Conservation (phyloP, 2,113 vertebrate species). For the Lagenorhynchus albirostris region DNA sequence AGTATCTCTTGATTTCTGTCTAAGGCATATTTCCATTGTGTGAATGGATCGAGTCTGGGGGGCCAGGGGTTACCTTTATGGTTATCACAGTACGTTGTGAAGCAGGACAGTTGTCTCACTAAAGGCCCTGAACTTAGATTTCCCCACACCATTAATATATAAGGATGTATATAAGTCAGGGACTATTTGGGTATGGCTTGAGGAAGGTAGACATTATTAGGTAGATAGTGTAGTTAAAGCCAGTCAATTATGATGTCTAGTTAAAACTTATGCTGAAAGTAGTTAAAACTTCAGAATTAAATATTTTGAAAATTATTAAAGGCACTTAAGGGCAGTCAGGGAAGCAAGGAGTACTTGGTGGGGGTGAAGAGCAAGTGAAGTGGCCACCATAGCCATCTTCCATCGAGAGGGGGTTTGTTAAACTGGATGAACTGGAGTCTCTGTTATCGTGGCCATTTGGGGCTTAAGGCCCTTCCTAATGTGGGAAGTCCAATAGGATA, state of each 20-base stretch:
- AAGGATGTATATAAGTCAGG: not conserved
- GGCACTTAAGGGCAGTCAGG: not conserved
- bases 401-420: not conserved
- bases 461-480: not conserved
- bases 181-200: not conserved
- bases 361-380: not conserved
- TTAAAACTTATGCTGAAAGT: not conserved
- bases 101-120: not conserved
- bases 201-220: not conserved
- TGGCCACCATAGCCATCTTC: not conserved
- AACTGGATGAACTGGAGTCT: not conserved
- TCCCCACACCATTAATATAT: not conserved
- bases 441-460: not conserved
- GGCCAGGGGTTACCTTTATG: not conserved
- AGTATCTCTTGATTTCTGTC: not conserved
- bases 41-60: not conserved
- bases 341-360: not conserved
- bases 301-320: not conserved
- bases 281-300: not conserved
- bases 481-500: not conserved
- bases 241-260: not conserved
- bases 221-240: not conserved
- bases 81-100: not conserved
- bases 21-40: not conserved
- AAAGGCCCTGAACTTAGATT: not conserved